A percentile compares a stretch with the other conserved stretches of the same genome.
Evolutionary conservation across 35 echinoderm and acorn worm species (phyloP).

Genomic region (Ophioderma brevispina): DNA sequence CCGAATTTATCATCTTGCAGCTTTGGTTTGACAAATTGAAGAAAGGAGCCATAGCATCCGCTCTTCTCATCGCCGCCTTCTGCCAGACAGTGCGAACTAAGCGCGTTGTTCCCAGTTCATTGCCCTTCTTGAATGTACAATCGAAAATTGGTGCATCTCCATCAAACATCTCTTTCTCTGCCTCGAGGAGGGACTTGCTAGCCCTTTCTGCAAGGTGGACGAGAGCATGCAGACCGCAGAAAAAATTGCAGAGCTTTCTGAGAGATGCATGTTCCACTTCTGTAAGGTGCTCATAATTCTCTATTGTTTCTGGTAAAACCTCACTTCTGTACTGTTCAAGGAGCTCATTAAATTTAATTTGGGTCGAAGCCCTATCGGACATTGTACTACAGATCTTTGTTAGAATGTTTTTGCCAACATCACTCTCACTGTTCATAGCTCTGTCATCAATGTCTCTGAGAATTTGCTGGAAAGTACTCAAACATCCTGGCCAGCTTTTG

Average conservation of each 20-base stretch:
- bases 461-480: slow-evolving; percentile 16
- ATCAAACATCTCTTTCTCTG: slow-evolving; percentile 12
- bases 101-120: slow-evolving; percentile 36
- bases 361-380: not conserved
- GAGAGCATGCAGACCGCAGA: slow-evolving; percentile 47
- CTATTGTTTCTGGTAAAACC: not conserved
- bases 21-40: not conserved
- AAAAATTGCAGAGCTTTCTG: slow-evolving; percentile 46
- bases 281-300: not conserved
- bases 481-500: slow-evolving; percentile 47
- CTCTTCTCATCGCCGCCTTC: slow-evolving; percentile 44
- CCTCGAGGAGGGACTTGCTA: not conserved
- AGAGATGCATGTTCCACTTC: not conserved
- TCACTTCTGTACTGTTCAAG: not conserved
- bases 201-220: slow-evolving; percentile 43
- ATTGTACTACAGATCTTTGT: too few relatives aligned
- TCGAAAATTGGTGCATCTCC: not conserved
- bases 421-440: too few relatives aligned
- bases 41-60: slow-evolving; percentile 34
- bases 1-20: slow-evolving; percentile 11
- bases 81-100: slow-evolving; percentile 30
- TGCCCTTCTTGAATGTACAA: not conserved
- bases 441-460: slow-evolving; percentile 44
- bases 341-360: not conserved
- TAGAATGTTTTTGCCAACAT: too few relatives aligned